Evolutionary conservation across 2,797 vertebrate species (phyloP), one percentile per base, ranked within the genome.

Genomic region (Mastacembelus armatus): DNA sequence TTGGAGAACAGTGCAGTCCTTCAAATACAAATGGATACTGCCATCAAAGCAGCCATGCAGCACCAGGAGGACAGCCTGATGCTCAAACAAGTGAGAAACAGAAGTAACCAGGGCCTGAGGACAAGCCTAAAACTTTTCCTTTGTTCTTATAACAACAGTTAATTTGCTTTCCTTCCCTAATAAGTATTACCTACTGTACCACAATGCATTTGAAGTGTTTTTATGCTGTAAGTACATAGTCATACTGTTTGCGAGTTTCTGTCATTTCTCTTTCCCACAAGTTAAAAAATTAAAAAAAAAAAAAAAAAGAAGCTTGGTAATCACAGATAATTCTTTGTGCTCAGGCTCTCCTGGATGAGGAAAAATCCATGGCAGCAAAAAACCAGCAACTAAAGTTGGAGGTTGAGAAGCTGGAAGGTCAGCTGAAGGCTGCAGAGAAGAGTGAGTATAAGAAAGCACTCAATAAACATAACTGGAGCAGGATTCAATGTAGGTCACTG

Each of bases 61-160:
- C 94, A 95, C 66, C 92, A 96, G 91, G 93, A 96, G 1, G 95
- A 97, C 78, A 96, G 95, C 19, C 87, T 95, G 84, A 91, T 38
- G 49, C 90, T 98, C 27, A 96, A 93, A 91, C 87, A 92, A 93
- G 97, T 98, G 89, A 84, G 82, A 60, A 39, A 11, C 16, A 55
- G 2, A 55, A 1, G n/a, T n/a, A 18, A 33, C 11, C 15, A 19
- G 8, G 18, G 7, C 12, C 45, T 27, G 18, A 32, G 5, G 16
- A 44, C 10, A 39, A 38, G 10, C 2, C n/a, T n/a, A n/a, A n/a
- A n/a, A 30, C 5, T 9, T 3, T 27, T n/a, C 2, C 15, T 29
- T 42, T 3, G 12, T 58, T 4, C 43, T n/a, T 2, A 35, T 1
- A 10, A 24, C 47, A 24, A 12, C 8, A 54, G 3, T 35, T 59